Base-by-base conservation (phyloP, 2,888 invertebrate species). In the Campaea margaritaria region DNA sequence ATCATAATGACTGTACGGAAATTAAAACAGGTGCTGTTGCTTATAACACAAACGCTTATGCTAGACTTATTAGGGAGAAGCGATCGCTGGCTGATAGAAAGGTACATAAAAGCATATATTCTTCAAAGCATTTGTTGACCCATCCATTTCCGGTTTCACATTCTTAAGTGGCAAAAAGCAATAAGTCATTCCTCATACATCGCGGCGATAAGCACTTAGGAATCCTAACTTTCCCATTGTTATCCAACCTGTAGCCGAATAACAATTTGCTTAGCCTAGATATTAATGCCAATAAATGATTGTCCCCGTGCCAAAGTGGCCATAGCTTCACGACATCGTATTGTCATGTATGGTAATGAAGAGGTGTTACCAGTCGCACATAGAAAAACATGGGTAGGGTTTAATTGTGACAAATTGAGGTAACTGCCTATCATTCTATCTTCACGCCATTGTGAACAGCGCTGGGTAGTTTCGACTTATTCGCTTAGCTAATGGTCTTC, bases 381-480 rank as follows among this genome's bases (percentile, higher is more conserved):
- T 52, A 61, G 53, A 68, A 58, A 67, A 63, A 69, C 63, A 60
- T 65, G 55, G 58, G 65, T 68, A 61, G 53, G 44, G 49, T 62
- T 49, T 69, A 74, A 81, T 76, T 75, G 76, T 77, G 81, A 79
- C 79, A 82, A 80, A 81, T 79, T 72, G 70, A 63, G 57, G 67
- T 63, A 62, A 56, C 39, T 65, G 64, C 67, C 62, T 63, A 69
- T 65, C 67, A 67, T 62, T 60, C 61, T 69, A 74, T 74, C 74
- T 74, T 64, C 66, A 62, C 62, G 60, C 68, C 65, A 76, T 78
- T 80, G 76, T 80, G 59, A 56, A 64, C 71, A 73, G 71, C 73
- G 61, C 59, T 64, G 63, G 69, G 68, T 71, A 71, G 72, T 73
- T 71, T 74, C 70, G 69, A 55, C 53, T 74, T 67, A 68, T 70